Conservation (phyloP, 2,797 vertebrate genomes). For the Brotula barbata region DNA sequence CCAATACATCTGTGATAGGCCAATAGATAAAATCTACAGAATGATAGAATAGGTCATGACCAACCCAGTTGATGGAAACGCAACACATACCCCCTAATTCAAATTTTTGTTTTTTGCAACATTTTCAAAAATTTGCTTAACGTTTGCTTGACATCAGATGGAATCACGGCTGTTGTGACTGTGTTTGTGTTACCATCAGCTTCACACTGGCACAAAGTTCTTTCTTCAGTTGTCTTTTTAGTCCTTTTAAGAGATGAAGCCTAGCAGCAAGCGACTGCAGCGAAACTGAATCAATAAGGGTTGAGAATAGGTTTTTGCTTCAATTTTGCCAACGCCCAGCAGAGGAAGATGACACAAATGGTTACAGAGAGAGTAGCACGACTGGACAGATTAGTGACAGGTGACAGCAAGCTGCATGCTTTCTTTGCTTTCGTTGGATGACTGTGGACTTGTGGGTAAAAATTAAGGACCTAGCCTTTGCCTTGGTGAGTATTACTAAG, state of each 20-base stretch:
- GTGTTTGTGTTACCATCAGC: no score
- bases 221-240: neutral
- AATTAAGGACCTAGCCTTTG: constrained; percentile 8
- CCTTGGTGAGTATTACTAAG: neutral
- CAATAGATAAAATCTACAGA: no score
- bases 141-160: no score
- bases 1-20: no score
- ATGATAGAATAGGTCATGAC: no score
- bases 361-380: constrained; percentile 22
- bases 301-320: constrained; percentile 22
- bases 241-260: neutral
- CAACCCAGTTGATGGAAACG: no score
- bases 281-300: neutral
- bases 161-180: no score
- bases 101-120: no score
- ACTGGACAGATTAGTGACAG: constrained; percentile 25
- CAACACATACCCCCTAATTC: no score
- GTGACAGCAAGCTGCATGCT: constrained; percentile 33
- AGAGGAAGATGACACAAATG: constrained; percentile 31
- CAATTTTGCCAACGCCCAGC: constrained; percentile 7
- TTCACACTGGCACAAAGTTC: neutral
- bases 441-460: neutral
- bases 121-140: no score
- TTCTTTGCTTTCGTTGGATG: constrained; percentile 18
- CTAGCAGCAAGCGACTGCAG: constrained; percentile 6